Conservation (phyloP, 2,888 invertebrate species). For the Tuta absoluta region DNA sequence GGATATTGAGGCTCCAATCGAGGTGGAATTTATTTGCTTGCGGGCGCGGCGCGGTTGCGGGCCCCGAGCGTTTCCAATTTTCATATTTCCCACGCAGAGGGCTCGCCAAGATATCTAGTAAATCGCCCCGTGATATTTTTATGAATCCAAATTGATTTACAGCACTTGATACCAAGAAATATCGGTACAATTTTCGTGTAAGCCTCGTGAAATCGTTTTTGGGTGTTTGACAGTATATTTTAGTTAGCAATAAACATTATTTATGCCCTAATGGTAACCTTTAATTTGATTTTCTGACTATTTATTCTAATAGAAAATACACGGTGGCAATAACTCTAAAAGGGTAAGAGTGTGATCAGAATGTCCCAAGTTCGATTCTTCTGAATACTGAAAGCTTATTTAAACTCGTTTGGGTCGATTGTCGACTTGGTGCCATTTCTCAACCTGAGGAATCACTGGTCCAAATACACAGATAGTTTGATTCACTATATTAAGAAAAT, state of each 20-base stretch:
- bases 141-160: conserved; percentile 67
- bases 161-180: conserved; percentile 44
- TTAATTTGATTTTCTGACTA: background rate
- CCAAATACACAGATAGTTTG: too few relatives aligned
- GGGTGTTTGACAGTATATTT: conserved; percentile 18
- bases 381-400: too few relatives aligned
- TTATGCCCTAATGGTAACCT: background rate
- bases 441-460: too few relatives aligned
- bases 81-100: conserved; percentile 72
- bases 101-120: conserved; percentile 56
- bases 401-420: too few relatives aligned
- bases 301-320: background rate
- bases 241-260: background rate
- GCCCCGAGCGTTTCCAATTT: conserved; percentile 70
- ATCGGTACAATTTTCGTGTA: conserved; percentile 34
- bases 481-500: background rate
- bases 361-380: too few relatives aligned
- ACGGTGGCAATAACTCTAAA: too few relatives aligned
- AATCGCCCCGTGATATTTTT: conserved; percentile 71
- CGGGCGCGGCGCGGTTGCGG: conserved; percentile 44
- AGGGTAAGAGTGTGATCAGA: too few relatives aligned
- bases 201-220: conserved; percentile 31
- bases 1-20: conserved; percentile 61
- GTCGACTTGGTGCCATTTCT: too few relatives aligned
- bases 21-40: conserved; percentile 67